These are phyloP conservation scores for Apamea crenata DNA, from an alignment of 2,888 invertebrate genomes.

Conservation along the genomic window DNA sequence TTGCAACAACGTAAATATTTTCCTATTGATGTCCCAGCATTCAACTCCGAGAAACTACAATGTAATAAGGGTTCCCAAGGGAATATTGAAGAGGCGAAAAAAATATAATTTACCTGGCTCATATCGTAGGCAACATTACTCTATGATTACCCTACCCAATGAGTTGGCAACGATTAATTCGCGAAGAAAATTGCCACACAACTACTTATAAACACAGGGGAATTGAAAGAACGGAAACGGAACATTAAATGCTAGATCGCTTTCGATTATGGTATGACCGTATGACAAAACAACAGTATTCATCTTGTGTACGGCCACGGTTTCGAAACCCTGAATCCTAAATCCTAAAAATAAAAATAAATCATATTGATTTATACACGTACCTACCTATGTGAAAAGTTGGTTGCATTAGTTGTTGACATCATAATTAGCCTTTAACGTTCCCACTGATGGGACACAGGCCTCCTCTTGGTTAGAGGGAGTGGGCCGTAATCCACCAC, in stretches of 20 bases:
- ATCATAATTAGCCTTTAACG: too few species aligned
- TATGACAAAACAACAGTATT: background rate
- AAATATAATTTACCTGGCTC: background rate
- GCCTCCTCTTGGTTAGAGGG: too few species aligned
- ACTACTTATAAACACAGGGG: constrained; percentile 15
- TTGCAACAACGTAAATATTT: background rate
- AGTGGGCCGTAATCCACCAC: too few species aligned
- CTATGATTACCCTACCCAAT: constrained; percentile 18
- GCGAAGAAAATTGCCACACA: constrained; percentile 17
- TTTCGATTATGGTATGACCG: background rate
- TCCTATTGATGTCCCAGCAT: background rate
- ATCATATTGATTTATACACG: too few species aligned
- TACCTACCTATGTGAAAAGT: too few species aligned
- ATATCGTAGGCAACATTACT: constrained; percentile 1
- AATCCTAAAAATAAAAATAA: background rate
- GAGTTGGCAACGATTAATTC: constrained; percentile 9
- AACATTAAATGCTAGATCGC: constrained; percentile 17
- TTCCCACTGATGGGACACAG: too few species aligned
- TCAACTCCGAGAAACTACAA: background rate
- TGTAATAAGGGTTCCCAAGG: background rate
- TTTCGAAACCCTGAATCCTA: background rate
- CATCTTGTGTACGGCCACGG: background rate
- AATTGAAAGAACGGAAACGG: constrained; percentile 15
- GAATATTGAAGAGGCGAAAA: background rate
- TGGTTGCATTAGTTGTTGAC: too few species aligned